Conservation (phyloP, 2,797 vertebrate species). For the Pseudocheirus occidentalis region DNA sequence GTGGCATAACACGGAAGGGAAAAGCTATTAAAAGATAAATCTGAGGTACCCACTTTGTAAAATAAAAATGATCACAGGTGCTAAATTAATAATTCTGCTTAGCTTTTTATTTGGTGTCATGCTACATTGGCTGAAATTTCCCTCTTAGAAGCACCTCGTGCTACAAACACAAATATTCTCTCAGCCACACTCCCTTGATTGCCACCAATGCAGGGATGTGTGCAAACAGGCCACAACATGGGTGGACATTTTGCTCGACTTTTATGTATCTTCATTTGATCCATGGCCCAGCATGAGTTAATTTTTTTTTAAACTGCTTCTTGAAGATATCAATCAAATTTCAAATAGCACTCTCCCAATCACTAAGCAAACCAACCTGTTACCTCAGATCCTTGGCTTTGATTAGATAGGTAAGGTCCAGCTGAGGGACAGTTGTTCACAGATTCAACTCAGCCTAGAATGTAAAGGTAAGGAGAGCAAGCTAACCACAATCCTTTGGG, state of each 20-base stretch:
- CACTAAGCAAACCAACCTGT: slow-evolving; percentile 28
- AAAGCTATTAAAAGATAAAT: slow-evolving; percentile 74
- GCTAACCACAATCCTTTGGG: slow-evolving; percentile 54
- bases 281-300: neutral
- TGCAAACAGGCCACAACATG: fast-evolving
- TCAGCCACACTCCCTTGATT: neutral
- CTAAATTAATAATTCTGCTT: slow-evolving; percentile 63
- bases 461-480: slow-evolving; percentile 53
- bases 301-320: slow-evolving; percentile 9
- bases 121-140: slow-evolving; percentile 36
- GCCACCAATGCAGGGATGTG: fast-evolving
- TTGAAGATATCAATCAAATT: neutral
- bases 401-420: neutral
- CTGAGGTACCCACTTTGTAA: slow-evolving; percentile 60
- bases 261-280: neutral
- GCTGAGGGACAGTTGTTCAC: neutral
- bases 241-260: neutral
- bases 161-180: neutral
- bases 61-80: slow-evolving; percentile 64
- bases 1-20: slow-evolving; percentile 56
- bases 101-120: slow-evolving; percentile 38
- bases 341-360: slow-evolving; percentile 17
- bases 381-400: slow-evolving; percentile 42
- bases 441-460: neutral
- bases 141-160: slow-evolving; percentile 55